These are phyloP conservation scores for Pantala flavescens DNA, from an alignment of 1,140 invertebrate genomes.

Conservation along the genomic window DNA sequence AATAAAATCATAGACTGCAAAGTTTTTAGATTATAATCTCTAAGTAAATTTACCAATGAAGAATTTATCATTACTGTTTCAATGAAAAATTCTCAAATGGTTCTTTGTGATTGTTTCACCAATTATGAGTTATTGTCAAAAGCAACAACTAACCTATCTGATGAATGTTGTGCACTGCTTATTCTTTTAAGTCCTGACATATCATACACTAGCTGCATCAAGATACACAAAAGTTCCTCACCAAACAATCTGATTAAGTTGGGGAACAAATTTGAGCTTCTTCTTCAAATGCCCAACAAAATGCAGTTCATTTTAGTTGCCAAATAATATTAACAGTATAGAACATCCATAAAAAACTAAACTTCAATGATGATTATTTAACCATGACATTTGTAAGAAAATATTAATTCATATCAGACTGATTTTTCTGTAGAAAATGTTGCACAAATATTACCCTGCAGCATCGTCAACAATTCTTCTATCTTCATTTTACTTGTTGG, in stretches of 20 bases:
- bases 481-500: background rate
- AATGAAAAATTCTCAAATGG: background rate
- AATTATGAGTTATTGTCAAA: background rate
- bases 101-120: background rate
- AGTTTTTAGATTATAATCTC: background rate
- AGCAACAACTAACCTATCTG: background rate
- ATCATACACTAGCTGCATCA: background rate
- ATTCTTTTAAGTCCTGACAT: background rate
- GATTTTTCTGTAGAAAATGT: background rate
- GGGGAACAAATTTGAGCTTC: constrained; percentile 1
- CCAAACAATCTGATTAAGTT: background rate
- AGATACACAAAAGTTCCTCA: background rate
- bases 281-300: background rate
- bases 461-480: background rate
- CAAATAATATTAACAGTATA: background rate
- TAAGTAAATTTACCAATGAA: background rate
- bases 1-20: background rate
- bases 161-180: background rate
- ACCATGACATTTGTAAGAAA: background rate
- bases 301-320: constrained; percentile 2
- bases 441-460: constrained; percentile 1
- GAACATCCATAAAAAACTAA: background rate
- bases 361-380: background rate
- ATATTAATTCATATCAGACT: background rate
- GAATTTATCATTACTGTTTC: background rate